Base-by-base conservation (phyloP, 2,113 vertebrate genomes). In the Caranx ignobilis region DNA sequence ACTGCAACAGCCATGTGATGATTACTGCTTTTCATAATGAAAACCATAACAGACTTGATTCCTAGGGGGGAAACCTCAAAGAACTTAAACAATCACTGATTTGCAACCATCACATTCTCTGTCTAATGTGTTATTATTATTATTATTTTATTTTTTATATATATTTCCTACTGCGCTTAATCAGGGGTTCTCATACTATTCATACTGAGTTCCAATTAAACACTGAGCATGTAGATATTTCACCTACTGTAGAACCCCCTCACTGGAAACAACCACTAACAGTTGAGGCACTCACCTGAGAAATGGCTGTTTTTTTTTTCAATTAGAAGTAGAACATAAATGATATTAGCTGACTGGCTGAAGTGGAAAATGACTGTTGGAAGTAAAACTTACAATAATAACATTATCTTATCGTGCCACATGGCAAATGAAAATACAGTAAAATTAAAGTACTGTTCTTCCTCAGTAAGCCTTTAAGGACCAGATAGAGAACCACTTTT, bases 1-100 rank as follows among this genome's bases (percentile, higher is more conserved):
- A 90, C 85, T 87, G 80, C 87, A 80, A 80, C 81, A 87, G 87
- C 86, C 90, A 87, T 83, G 86, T 77, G 82, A 88, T 45, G 71
- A 92, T 83, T 83, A 81, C 73, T 83, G 90, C 89, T 90, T 93
- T 92, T 93, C 89, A 93, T 88, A 93, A 88, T 93, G 89, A 91
- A 94, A 94, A 93, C 86, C 82, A 75, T 62, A 74, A 82, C 75
- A 75, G 88, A 88, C 83, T 80, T 64, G 63, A 89, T 87, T 87
- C 82, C 73, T 81, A 55, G 35, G 83, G 77, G 80, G 43, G 35
- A 75, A 72, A 75, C 54, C 48, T 82, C 56, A 75, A 77, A 75
- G 35, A 83, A 60, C 50, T 79, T 78, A 65, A 81, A 67, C 81
- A 81, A 76, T 88, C 81, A 81, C 55, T 64, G 63, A 75, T 81